Evolutionary conservation across 2,797 vertebrate genomes (phyloP).

Genomic region (Sus cebifrons): DNA sequence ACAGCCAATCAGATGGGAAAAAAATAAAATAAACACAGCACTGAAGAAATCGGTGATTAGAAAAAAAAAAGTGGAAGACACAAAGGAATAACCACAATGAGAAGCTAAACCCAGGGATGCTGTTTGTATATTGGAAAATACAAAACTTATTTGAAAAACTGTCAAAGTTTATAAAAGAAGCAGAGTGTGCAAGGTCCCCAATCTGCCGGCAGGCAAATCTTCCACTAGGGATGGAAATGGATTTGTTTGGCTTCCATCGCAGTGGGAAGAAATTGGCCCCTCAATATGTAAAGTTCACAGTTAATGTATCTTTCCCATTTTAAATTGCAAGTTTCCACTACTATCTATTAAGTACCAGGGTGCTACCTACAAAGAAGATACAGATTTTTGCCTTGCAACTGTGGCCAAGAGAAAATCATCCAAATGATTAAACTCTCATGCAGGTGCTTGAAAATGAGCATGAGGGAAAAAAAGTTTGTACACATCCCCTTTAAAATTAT

Average conservation of each 20-base stretch:
- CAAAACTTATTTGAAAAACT: constrained; percentile 30
- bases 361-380: background rate
- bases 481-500: background rate
- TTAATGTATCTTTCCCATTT: constrained; percentile 31
- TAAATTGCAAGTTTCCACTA: background rate
- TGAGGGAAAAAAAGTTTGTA: background rate
- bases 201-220: background rate
- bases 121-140: background rate
- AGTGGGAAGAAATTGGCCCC: background rate
- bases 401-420: background rate
- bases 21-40: constrained; percentile 69
- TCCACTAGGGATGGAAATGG: background rate
- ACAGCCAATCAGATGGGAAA: constrained; percentile 72
- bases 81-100: background rate
- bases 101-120: background rate
- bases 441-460: background rate
- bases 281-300: constrained; percentile 29
- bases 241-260: constrained; percentile 7
- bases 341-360: background rate
- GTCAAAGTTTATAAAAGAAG: constrained; percentile 23
- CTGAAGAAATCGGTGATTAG: constrained; percentile 67
- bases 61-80: constrained; percentile 32
- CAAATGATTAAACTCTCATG: background rate
- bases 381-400: background rate
- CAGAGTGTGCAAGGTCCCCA: background rate